phyloP scores from a whole-genome alignment of 2,797 vertebrate species.

The Sarcophilus harrisii region DNA sequence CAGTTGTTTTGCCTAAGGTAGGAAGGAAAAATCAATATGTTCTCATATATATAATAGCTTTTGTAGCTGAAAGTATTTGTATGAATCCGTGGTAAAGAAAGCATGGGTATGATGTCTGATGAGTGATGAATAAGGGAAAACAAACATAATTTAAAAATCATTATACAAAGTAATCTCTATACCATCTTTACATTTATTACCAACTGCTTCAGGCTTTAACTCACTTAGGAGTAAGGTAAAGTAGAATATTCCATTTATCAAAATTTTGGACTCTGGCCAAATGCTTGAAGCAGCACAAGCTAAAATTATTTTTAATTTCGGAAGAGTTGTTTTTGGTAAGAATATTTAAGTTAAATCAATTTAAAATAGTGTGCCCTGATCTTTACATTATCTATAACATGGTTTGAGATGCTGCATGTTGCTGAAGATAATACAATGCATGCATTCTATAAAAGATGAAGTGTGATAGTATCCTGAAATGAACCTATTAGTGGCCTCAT shows the following conservation, averaged over 20 bases:
- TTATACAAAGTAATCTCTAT: background rate
- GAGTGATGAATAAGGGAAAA: background rate
- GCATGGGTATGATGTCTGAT: background rate
- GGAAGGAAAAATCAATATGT: conserved; percentile 2
- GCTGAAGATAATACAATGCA: background rate
- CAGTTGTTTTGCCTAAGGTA: background rate
- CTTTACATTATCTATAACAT: background rate
- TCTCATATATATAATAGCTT: conserved; percentile 32
- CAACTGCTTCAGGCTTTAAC: background rate
- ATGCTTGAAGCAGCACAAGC: background rate
- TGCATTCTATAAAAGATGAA: background rate
- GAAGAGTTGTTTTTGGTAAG: background rate
- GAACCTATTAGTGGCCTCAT: background rate
- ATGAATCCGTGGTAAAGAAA: background rate
- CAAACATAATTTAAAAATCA: background rate
- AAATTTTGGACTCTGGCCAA: background rate
- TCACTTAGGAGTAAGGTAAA: background rate
- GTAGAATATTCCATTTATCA: background rate
- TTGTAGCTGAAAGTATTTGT: background rate
- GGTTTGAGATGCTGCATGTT: background rate
- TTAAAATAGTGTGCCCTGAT: background rate
- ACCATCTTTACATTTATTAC: background rate
- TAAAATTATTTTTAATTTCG: background rate
- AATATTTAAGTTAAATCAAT: background rate
- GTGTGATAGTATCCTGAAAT: background rate